phyloP scores from a whole-genome alignment of 2,888 invertebrate species.

The Chrysodeixis includens region DNA sequence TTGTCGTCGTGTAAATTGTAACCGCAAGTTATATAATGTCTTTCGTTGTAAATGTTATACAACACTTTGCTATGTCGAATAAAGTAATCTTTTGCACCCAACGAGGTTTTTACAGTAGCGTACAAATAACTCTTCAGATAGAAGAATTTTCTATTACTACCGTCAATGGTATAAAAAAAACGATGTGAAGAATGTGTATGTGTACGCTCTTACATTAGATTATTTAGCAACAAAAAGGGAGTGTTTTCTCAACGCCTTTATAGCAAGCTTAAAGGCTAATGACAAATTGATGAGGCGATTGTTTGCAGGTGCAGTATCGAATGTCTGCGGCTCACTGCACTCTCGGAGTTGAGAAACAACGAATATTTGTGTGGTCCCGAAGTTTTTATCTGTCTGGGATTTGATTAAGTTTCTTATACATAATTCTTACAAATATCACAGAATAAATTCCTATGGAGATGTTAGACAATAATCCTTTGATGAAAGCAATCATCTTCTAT shows the following conservation, averaged over 20 bases:
- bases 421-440: neutral
- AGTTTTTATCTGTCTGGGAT: neutral
- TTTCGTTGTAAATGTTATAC: slow-evolving; percentile 20
- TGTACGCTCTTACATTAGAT: neutral
- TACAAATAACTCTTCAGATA: neutral
- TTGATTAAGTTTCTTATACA: neutral
- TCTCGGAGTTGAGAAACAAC: neutral
- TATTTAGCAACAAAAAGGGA: slow-evolving; percentile 1
- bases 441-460: neutral
- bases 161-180: neutral
- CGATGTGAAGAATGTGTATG: neutral
- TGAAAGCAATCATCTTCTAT: neutral
- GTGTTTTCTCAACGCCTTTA: neutral
- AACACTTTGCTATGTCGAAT: neutral
- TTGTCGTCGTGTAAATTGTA: slow-evolving; percentile 41
- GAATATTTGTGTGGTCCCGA: neutral
- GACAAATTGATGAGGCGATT: neutral
- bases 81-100: neutral
- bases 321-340: neutral
- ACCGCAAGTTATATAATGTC: slow-evolving; percentile 41
- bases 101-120: neutral
- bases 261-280: neutral
- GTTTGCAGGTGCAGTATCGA: slow-evolving; percentile 4
- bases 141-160: neutral
- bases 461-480: neutral